Evolutionary conservation across 92 coral and sea anemone species (phyloP), one percentile per base, ranked within the genome.

Genomic region (Epizoanthus ramosus): DNA sequence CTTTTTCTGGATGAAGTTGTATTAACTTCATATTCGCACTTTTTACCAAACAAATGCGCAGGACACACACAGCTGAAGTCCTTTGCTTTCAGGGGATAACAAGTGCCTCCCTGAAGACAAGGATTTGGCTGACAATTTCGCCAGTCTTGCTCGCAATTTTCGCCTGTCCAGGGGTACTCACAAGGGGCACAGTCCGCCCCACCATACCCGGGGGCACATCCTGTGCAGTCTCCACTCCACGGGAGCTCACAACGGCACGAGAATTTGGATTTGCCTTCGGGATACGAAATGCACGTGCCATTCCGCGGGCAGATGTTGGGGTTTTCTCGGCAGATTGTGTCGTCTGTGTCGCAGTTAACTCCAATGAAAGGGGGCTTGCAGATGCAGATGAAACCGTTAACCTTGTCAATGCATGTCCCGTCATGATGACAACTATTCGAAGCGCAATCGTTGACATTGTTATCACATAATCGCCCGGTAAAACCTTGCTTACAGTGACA

Each of bases 271-370:
- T 56, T 63, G 76, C 81, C 81, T 39, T 81, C 94, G 19, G 92
- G 87, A 61, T 68, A 91, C 19, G 94, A 79, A 79, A 91, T 89
- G 68, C 94, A 91, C 41, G 94, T 88, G 21, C 94, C 94, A 69
- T 91, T 91, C 17, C 61, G 87, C 24, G 87, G 90, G 45, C 94
- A 91, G 31, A 88, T 88, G 35, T 54, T 58, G 60, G 94, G 85
- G 54, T 80, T 85, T 76, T 80, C 85, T 28, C 94, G 72, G 25
- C 94, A 91, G 23, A 91, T 52, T 50, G 92, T 84, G 58, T 85
- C 92, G 53, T 91, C 92, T n/a, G 94, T 91, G 72, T 91, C 94
- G 19, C 94, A 91, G 71, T 88, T 91, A 13, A 91, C 88, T 13
- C 94, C 94, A 53, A 89, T 85, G 74, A 57, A 91, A 17, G 94